Evolutionary conservation across 2,888 invertebrate species (phyloP).

Genomic region (Octonoba sinensis): DNA sequence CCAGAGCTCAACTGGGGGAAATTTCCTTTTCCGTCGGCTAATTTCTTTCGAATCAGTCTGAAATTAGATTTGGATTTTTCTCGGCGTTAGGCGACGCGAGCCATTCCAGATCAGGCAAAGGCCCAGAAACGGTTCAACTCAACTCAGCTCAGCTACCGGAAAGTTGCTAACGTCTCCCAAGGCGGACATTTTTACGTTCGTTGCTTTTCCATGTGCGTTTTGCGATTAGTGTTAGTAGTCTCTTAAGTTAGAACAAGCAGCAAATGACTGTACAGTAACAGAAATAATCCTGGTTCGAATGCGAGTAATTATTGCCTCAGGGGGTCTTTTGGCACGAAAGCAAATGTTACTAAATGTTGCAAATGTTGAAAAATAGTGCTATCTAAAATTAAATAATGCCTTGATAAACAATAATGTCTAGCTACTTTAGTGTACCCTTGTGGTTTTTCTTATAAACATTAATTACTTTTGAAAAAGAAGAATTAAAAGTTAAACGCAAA

Average conservation of each 20-base stretch:
- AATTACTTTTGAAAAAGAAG: no score
- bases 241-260: neutral
- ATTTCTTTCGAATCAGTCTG: slow-evolving; percentile 61
- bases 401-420: slow-evolving; percentile 15
- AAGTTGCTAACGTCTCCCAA: slow-evolving; percentile 53
- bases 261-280: neutral
- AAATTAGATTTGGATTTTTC: slow-evolving; percentile 59
- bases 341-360: neutral
- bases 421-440: neutral
- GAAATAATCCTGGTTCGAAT: neutral
- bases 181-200: slow-evolving; percentile 43
- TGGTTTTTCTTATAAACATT: neutral
- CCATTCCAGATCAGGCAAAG: neutral
- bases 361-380: slow-evolving; percentile 38
- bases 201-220: no score
- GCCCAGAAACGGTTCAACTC: slow-evolving; percentile 23
- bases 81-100: neutral
- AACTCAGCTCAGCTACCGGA: slow-evolving; percentile 22
- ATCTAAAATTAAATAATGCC: slow-evolving; percentile 27
- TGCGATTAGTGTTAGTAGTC: no score
- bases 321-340: neutral
- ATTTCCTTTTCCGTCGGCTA: slow-evolving; percentile 35
- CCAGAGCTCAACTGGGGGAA: slow-evolving; percentile 32
- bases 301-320: slow-evolving; percentile 42
- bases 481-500: no score